These are phyloP conservation scores for Sinopyrophorus schimmeli DNA, from an alignment of 2,888 invertebrate genomes.

Conservation along the genomic window DNA sequence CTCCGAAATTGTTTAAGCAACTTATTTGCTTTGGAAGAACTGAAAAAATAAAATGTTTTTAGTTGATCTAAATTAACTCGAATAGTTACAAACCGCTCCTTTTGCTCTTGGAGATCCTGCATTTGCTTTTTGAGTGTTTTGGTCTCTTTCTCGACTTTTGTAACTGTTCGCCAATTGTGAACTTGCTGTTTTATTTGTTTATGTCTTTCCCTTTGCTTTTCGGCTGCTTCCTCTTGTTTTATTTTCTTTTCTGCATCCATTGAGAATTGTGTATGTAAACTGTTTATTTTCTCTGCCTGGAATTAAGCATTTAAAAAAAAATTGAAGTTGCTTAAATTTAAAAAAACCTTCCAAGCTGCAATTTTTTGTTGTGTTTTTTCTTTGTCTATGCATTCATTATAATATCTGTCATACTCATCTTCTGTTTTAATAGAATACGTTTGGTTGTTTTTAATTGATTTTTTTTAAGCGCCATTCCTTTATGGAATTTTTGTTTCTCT, in stretches of 20 bases:
- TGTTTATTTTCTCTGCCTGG: not conserved
- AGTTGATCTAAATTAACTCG: too few relatives aligned
- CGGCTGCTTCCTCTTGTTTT: too few relatives aligned
- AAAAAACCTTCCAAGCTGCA: conserved; percentile 44
- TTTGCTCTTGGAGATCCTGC: conserved; percentile 31
- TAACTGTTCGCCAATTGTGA: too few relatives aligned
- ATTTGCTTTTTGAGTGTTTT: too few relatives aligned
- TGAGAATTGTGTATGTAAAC: not conserved
- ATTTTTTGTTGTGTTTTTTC: conserved; percentile 36
- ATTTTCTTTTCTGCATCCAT: too few relatives aligned
- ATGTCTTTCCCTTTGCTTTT: too few relatives aligned
- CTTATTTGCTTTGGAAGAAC: conserved; percentile 46
- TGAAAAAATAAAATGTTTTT: conserved; percentile 26
- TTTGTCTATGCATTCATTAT: conserved; percentile 13
- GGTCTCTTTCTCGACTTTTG: too few relatives aligned
- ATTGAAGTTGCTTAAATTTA: conserved; percentile 15
- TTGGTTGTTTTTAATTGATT: conserved; percentile 10
- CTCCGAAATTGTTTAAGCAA: conserved; percentile 50
- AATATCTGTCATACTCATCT: too few relatives aligned
- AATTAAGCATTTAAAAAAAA: not conserved
- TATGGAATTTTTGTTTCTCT: conserved; percentile 53
- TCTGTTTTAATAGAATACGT: too few relatives aligned
- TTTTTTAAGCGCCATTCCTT: conserved; percentile 54
- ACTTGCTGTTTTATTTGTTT: too few relatives aligned
- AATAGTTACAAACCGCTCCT: conserved; percentile 21